These are phyloP conservation scores for Orthonychiurus folsomi DNA, from an alignment of 2,888 invertebrate genomes.

Conservation along the genomic window DNA sequence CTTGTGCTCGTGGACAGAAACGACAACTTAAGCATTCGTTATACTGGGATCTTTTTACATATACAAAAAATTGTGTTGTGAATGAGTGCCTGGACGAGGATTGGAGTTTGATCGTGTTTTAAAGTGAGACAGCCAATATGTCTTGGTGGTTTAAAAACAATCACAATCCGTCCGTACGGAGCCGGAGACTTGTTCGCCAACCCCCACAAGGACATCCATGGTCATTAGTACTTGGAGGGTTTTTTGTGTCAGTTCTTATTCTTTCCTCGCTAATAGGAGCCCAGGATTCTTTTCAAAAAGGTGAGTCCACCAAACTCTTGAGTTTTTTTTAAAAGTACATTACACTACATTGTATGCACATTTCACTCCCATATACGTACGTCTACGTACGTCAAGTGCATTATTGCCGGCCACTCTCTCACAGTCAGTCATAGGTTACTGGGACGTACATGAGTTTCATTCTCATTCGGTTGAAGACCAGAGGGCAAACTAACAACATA, in stretches of 20 bases:
- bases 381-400: too few relatives aligned
- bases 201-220: not conserved
- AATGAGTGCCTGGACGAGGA: not conserved
- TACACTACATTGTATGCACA: too few relatives aligned
- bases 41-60: not conserved
- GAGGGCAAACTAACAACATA: too few relatives aligned
- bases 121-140: not conserved
- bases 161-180: not conserved
- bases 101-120: not conserved
- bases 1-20: not conserved
- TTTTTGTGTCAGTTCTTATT: not conserved
- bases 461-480: too few relatives aligned
- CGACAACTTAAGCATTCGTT: not conserved
- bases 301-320: too few relatives aligned
- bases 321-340: too few relatives aligned
- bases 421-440: too few relatives aligned
- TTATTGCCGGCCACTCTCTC: too few relatives aligned
- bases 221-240: not conserved
- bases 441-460: too few relatives aligned
- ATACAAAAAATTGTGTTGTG: not conserved
- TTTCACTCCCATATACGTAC: too few relatives aligned
- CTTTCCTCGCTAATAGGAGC: not conserved
- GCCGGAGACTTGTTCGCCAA: not conserved
- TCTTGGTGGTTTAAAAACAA: not conserved
- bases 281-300: not conserved